These are phyloP conservation scores for Tautogolabrus adspersus DNA, from an alignment of 2,113 vertebrate genomes.

Conservation along the genomic window DNA sequence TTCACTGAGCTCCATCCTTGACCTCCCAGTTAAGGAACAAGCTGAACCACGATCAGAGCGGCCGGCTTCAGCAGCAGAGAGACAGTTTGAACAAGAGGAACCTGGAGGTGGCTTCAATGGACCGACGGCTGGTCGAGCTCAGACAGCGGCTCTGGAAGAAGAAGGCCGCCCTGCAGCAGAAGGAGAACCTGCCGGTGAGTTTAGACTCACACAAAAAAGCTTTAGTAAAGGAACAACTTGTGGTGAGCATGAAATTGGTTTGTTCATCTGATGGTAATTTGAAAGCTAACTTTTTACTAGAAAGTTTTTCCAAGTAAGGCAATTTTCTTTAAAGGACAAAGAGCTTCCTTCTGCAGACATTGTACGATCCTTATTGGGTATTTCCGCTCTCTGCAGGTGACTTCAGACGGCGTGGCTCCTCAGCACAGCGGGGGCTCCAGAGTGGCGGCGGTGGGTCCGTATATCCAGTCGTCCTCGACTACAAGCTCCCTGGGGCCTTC, in stretches of 20 bases:
- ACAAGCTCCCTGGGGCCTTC: slow-evolving; percentile 85
- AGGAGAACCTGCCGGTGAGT: slow-evolving; percentile 90
- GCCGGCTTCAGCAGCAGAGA: slow-evolving; percentile 92
- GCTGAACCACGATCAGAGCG: slow-evolving; percentile 93
- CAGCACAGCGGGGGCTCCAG: slow-evolving; percentile 85
- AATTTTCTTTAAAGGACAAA: no score
- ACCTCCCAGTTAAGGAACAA: slow-evolving; percentile 89
- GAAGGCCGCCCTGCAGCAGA: slow-evolving; percentile 93
- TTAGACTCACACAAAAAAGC: no score
- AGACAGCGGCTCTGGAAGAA: slow-evolving; percentile 95
- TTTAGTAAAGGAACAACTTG: no score
- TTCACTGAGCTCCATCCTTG: no score
- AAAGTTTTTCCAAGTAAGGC: no score
- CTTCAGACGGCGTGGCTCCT: slow-evolving; percentile 66
- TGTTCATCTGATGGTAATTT: no score
- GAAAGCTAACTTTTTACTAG: no score
- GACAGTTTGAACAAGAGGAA: slow-evolving; percentile 92
- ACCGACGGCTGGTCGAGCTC: slow-evolving; percentile 91
- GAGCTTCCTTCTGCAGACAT: no score
- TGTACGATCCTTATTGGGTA: no score
- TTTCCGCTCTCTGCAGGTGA: slow-evolving; percentile 77
- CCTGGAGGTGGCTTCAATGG: slow-evolving; percentile 91
- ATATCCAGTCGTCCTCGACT: slow-evolving; percentile 87
- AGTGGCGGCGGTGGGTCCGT: slow-evolving; percentile 94
- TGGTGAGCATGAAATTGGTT: no score